These are phyloP conservation scores for Istiophorus platypterus DNA, from an alignment of 2,113 vertebrate genomes.

Conservation along the genomic window DNA sequence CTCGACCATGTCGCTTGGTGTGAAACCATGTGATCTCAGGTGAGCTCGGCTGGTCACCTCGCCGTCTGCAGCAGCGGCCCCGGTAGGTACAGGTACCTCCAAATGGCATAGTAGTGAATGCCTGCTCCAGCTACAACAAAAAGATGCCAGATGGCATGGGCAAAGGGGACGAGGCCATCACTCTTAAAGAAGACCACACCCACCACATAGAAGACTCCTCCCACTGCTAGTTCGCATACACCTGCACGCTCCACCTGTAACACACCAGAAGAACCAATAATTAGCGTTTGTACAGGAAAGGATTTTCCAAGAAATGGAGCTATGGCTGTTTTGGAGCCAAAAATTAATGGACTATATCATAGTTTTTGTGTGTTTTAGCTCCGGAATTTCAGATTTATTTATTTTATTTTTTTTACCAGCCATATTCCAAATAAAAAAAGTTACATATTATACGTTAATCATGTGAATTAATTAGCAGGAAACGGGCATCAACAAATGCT, in stretches of 20 bases:
- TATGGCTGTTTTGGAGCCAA: no score
- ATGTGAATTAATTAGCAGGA: neutral
- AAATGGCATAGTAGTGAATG: conserved; percentile 95
- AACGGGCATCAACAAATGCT: neutral
- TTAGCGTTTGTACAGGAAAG: neutral
- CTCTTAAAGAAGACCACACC: conserved; percentile 96
- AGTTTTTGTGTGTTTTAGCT: no score
- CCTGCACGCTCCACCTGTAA: conserved; percentile 91
- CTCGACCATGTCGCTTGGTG: neutral
- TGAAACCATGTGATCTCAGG: neutral
- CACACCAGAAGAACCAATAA: neutral
- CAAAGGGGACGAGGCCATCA: conserved; percentile 93
- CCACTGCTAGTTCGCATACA: conserved; percentile 89
- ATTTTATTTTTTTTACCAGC: no score
- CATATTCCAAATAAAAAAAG: neutral
- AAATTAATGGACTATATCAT: no score
- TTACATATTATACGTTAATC: no score
- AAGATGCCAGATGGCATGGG: conserved; percentile 97
- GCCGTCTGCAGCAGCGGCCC: conserved; percentile 74
- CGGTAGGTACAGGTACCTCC: conserved; percentile 91
- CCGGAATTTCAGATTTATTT: no score
- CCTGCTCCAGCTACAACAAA: conserved; percentile 91
- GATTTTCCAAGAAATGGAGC: no score
- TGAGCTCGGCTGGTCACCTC: conserved; percentile 64
- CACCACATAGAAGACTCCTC: conserved; percentile 90